These are phyloP conservation scores for Cyanoramphus novaezelandiae DNA, from an alignment of 2,113 vertebrate genomes.

Conservation along the genomic window DNA sequence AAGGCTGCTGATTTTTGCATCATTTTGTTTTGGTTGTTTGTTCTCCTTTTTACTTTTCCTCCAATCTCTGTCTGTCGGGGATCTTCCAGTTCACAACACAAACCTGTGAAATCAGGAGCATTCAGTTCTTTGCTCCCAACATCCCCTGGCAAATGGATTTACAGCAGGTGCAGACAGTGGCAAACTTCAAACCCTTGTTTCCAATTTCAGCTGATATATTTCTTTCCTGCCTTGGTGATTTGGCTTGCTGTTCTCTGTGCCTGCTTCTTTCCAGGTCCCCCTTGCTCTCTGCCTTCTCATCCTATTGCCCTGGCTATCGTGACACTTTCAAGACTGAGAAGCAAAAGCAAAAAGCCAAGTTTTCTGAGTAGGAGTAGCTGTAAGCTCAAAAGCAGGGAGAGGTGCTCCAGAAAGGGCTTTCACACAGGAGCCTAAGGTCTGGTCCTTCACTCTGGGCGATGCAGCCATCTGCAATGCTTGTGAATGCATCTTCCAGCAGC, in stretches of 20 bases:
- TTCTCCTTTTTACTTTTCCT: neutral
- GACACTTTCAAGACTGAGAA: neutral
- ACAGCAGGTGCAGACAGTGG: constrained; percentile 27
- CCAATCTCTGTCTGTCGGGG: neutral
- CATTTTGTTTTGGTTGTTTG: neutral
- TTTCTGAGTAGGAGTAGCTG: neutral
- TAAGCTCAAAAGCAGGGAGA: neutral
- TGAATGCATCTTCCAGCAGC: neutral
- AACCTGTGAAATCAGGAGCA: neutral
- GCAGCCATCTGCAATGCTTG: fast-evolving
- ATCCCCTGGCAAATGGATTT: neutral
- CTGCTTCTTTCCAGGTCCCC: neutral
- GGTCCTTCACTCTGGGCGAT: fast-evolving
- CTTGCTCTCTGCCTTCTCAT: neutral
- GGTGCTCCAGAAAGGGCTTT: neutral
- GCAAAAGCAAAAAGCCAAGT: too few species aligned
- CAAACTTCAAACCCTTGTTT: neutral
- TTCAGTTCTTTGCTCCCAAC: constrained; percentile 1
- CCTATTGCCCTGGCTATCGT: neutral
- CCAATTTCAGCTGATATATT: neutral
- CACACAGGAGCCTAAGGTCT: neutral
- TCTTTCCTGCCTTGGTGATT: neutral
- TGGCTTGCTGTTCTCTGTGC: neutral
- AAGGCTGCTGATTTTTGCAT: neutral
- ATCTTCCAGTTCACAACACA: neutral